phyloP scores from a whole-genome alignment of 2,888 invertebrate genomes.

The Eilema sororculum region DNA sequence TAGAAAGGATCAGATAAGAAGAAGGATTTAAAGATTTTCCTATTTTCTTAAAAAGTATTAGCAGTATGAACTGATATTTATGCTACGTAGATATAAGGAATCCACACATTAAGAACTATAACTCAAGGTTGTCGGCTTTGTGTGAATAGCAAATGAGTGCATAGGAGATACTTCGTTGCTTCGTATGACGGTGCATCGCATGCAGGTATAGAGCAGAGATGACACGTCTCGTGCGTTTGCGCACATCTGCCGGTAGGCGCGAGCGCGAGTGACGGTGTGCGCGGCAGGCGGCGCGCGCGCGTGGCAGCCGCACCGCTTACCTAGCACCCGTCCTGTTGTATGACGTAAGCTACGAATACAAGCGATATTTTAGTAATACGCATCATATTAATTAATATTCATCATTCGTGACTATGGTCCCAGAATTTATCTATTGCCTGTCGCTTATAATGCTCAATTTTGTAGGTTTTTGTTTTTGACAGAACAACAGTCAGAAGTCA shows the following conservation, averaged over 20 bases:
- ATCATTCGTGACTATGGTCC: background rate
- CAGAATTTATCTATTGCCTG: background rate
- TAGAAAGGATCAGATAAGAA: background rate
- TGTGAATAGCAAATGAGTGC: constrained; percentile 51
- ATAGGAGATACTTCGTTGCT: constrained; percentile 43
- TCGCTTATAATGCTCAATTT: background rate
- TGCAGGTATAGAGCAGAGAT: constrained; percentile 56
- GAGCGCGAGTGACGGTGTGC: constrained; percentile 54
- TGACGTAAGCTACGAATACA: constrained; percentile 50
- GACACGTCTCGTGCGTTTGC: constrained; percentile 64
- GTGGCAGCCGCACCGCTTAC: constrained; percentile 46
- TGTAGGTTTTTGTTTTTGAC: background rate
- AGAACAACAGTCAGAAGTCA: too few relatives aligned
- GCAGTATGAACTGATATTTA: constrained; percentile 2
- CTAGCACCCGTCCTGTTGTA: constrained; percentile 51
- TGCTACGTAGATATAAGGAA: constrained; percentile 14
- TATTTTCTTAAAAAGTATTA: background rate
- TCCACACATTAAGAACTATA: constrained; percentile 34
- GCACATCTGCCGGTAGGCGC: constrained; percentile 78
- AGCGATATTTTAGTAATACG: constrained; percentile 43
- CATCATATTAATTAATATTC: background rate
- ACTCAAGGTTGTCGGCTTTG: constrained; percentile 49
- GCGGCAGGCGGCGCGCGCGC: constrained; percentile 41
- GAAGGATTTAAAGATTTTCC: background rate
- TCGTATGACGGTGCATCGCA: constrained; percentile 18